These are phyloP conservation scores for Pachyramphus minor DNA, from an alignment of 2,113 vertebrate genomes.

Conservation along the genomic window DNA sequence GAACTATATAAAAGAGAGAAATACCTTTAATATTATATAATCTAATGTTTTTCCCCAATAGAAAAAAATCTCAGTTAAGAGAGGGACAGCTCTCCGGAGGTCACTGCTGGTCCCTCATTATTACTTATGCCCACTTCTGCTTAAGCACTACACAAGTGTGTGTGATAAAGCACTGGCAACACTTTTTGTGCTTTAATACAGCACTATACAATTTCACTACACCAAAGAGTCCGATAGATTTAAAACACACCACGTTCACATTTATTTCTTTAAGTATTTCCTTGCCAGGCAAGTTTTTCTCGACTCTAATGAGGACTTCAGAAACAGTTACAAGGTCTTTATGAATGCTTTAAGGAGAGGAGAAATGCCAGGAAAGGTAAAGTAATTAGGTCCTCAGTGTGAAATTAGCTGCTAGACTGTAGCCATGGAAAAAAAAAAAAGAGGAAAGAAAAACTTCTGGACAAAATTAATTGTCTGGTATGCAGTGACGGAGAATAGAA, in stretches of 20 bases:
- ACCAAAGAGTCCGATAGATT: neutral
- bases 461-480: constrained; percentile 22
- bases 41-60: neutral
- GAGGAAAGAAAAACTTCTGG: neutral
- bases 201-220: neutral
- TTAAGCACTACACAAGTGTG: neutral
- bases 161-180: neutral
- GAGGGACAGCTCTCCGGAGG: neutral
- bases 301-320: constrained; percentile 10
- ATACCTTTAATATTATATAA: neutral
- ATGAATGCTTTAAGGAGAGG: neutral
- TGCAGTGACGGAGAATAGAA: neutral
- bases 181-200: neutral
- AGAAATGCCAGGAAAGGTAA: constrained; percentile 24
- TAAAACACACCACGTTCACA: neutral
- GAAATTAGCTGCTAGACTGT: constrained; percentile 7
- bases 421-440: neutral
- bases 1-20: neutral
- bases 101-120: neutral
- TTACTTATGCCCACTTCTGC: neutral
- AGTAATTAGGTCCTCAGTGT: constrained; percentile 20
- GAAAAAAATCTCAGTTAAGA: neutral
- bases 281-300: neutral
- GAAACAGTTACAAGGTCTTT: neutral
- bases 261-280: neutral